Percentiles rank a stretch among this genome's conserved stretches.
Evolutionary conservation across 2,888 invertebrate genomes (phyloP).

Genomic region (Acrocyrtus sp.): DNA sequence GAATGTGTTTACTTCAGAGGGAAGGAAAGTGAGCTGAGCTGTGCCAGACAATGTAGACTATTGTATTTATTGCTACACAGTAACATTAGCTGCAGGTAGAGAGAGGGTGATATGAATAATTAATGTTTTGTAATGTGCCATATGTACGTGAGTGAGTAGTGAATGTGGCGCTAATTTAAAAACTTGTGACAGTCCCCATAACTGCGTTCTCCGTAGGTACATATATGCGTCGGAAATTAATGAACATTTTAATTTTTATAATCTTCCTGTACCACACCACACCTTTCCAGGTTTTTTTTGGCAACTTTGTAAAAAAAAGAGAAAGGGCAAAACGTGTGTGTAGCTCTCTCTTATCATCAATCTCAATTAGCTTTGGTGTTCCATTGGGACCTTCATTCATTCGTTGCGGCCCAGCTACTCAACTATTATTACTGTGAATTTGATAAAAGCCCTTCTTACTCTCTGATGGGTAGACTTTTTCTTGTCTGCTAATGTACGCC

Average conservation of each 20-base stretch:
- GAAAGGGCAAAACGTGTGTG: background rate
- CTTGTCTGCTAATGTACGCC: background rate
- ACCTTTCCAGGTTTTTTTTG: conserved; percentile 24
- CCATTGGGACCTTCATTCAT: conserved; percentile 32
- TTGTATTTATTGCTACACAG: no score
- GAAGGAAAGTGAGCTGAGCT: no score
- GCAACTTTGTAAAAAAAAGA: background rate
- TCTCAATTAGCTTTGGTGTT: conserved; percentile 45
- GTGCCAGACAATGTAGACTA: no score
- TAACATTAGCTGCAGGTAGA: no score
- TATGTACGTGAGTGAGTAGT: background rate
- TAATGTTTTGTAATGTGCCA: background rate
- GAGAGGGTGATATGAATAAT: no score
- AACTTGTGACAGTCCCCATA: conserved; percentile 9
- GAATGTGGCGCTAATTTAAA: conserved; percentile 23
- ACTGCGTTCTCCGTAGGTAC: no score
- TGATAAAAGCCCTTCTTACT: no score
- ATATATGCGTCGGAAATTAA: conserved; percentile 35
- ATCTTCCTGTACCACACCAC: conserved; percentile 23
- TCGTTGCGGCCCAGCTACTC: background rate
- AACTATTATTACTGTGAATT: background rate
- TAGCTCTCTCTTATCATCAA: conserved; percentile 36
- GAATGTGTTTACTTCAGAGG: no score
- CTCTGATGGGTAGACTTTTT: no score
- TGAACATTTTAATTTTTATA: conserved; percentile 49